Base-by-base conservation (phyloP, 2,888 invertebrate species). In the Xanthorhoe designata region DNA sequence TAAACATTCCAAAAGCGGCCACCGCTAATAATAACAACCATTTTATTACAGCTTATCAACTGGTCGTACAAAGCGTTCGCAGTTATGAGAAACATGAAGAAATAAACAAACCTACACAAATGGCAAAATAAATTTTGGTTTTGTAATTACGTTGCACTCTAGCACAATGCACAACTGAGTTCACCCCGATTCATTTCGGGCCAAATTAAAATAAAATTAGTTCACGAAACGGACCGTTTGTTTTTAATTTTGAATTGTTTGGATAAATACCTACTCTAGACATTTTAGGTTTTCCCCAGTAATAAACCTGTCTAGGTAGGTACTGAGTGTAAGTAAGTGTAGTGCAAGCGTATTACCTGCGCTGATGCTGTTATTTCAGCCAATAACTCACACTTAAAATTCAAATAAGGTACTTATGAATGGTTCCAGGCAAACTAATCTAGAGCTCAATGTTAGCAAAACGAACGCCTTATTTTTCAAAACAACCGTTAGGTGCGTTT, bases 1-100 rank as follows among this genome's bases (percentile, higher is more conserved):
- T 42, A 51, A 59, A 59, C 51, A 51, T 59, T 60, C n/a, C 51
- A 54, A 54, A 60, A 18, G 42, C 58, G 52, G 18, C 38, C 13
- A 42, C 15, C 17, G 59, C 47, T 63, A 61, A 58, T 66, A 57
- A 65, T 55, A 60, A 53, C 52, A 62, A 66, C 45, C 60, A 61
- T 75, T 80, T 75, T 70, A 72, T 90, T 91, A 75, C 88, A 94
- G 94, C 87, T 94, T 61, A 92, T 94, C 80, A 93, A 94, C 80
- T 94, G 94, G 94, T 86, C 94, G 8, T 94, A 93, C 79, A 94
- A 94, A 85, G 92, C 91, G 1, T 94, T 94, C 72, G 93, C 94
- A 59, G 91, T 94, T 15, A 92, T 94, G 86, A 87, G 91, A 50
- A 92, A 91, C 68, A 90, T 89, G 89, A 92, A 93, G 81, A 91